Evolutionary conservation across 2,888 invertebrate species (phyloP).

Genomic region (Limnephilus marmoratus): DNA sequence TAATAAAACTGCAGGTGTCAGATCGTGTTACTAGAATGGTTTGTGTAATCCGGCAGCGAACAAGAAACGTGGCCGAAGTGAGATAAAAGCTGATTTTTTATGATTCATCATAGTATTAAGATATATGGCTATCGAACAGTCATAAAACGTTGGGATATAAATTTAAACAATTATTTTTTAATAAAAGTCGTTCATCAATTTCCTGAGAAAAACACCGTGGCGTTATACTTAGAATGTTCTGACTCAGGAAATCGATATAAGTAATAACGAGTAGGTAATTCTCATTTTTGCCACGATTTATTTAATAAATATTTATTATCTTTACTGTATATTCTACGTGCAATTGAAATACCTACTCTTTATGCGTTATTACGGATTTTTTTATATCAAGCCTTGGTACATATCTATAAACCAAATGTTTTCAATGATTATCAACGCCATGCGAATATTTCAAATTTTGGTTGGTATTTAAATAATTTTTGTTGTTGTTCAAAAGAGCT

Average conservation of each 20-base stretch:
- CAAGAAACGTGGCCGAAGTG: conserved; percentile 5
- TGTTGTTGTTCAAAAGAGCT: too few species aligned
- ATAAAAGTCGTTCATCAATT: not conserved
- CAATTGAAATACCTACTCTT: too few species aligned
- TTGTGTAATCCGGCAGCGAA: conserved; percentile 45
- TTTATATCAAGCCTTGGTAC: too few species aligned
- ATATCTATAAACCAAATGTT: too few species aligned
- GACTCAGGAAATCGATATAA: not conserved
- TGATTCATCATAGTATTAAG: conserved; percentile 2
- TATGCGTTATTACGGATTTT: too few species aligned
- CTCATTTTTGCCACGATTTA: too few species aligned
- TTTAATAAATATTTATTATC: too few species aligned
- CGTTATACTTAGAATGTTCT: not conserved
- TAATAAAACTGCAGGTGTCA: conserved; percentile 45
- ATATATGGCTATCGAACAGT: not conserved
- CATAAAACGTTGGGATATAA: not conserved
- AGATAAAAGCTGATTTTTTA: not conserved
- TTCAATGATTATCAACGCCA: too few species aligned
- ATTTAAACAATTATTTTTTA: not conserved
- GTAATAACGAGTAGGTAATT: too few species aligned
- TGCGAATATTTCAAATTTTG: too few species aligned
- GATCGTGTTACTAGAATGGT: conserved; percentile 18
- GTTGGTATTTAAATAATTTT: too few species aligned
- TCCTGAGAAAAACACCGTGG: not conserved
- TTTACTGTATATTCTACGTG: too few species aligned